A percentile compares a stretch with the other conserved stretches of the same genome.
These are phyloP conservation scores for Ostrea edulis DNA, from an alignment of 1,140 invertebrate genomes.

Conservation along the genomic window DNA sequence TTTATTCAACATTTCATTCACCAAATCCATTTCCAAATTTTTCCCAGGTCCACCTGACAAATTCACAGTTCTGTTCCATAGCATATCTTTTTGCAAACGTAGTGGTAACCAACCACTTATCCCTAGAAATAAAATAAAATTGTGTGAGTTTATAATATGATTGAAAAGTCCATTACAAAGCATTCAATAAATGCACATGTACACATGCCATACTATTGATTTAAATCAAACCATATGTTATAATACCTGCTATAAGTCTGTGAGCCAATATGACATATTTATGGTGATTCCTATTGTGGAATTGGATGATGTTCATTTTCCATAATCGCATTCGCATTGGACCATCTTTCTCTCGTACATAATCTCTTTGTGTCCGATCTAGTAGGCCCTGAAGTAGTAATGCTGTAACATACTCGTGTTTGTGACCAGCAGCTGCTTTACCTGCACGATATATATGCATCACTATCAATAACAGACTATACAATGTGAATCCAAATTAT, in stretches of 20 bases:
- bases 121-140: too few relatives aligned
- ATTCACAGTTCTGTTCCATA: conserved; percentile 49
- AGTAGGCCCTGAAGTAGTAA: not conserved
- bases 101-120: not conserved
- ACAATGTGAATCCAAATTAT: too few relatives aligned
- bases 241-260: conserved; percentile 32
- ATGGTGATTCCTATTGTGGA: conserved; percentile 42
- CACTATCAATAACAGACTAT: too few relatives aligned
- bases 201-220: too few relatives aligned
- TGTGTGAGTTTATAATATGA: too few relatives aligned
- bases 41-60: conserved; percentile 25
- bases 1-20: conserved; percentile 39
- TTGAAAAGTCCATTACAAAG: too few relatives aligned
- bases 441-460: too few relatives aligned
- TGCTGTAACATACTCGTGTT: conserved; percentile 18
- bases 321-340: conserved; percentile 41
- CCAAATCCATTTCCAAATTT: conserved; percentile 24
- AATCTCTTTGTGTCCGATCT: conserved; percentile 32
- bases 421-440: too few relatives aligned
- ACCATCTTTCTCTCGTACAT: conserved; percentile 53
- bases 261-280: conserved; percentile 46
- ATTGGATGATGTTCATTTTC: conserved; percentile 47
- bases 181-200: too few relatives aligned
- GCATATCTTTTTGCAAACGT: not conserved
- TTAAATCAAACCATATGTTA: too few relatives aligned